These are phyloP conservation scores for Peromyscus melanophrys DNA, from an alignment of 2,797 vertebrate species.

Conservation along the genomic window DNA sequence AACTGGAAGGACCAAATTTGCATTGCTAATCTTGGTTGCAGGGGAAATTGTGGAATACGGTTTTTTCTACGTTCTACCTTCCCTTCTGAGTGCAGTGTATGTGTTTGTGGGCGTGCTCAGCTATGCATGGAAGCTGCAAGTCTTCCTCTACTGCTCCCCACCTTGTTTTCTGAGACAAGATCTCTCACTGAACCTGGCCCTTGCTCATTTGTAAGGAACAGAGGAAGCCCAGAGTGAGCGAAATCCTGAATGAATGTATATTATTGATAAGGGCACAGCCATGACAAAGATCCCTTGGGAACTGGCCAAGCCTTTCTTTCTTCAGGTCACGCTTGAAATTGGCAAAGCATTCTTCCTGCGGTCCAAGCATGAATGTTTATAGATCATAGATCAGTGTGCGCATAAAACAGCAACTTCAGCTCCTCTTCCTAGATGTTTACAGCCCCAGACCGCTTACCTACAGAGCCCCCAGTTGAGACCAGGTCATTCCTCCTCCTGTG, in stretches of 20 bases:
- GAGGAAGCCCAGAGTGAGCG: background rate
- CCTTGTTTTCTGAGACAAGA: background rate
- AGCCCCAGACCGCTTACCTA: background rate
- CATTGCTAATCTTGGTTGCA: background rate
- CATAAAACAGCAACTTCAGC: background rate
- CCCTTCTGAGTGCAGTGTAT: background rate
- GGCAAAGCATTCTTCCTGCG: background rate
- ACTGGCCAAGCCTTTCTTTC: background rate
- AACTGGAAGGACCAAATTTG: background rate
- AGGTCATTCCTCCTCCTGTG: background rate
- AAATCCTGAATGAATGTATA: background rate
- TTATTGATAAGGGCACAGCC: background rate
- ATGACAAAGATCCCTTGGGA: background rate
- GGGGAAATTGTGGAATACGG: background rate
- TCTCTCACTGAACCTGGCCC: background rate
- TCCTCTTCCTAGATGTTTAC: background rate
- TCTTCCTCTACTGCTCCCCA: background rate
- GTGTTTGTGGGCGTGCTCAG: background rate
- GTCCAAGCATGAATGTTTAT: background rate
- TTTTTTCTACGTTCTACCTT: background rate
- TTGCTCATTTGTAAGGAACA: background rate
- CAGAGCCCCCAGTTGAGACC: background rate
- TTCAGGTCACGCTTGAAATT: background rate
- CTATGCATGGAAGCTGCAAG: background rate
- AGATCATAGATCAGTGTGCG: background rate